Evolutionary conservation across 2,113 vertebrate species (phyloP).

Genomic region (Lichenostomus cassidix): DNA sequence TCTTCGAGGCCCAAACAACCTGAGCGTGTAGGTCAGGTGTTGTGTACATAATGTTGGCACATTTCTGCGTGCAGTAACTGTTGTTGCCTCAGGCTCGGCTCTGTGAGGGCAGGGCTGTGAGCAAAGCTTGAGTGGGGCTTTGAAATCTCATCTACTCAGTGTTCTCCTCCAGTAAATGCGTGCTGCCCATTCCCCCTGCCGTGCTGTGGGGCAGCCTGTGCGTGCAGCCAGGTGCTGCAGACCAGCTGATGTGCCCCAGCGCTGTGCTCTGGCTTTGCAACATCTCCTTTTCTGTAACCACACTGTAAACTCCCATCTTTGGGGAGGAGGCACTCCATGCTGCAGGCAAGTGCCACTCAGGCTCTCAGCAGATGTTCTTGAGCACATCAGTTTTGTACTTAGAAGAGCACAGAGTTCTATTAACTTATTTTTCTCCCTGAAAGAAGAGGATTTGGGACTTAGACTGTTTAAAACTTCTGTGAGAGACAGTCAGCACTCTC

Average conservation of each 20-base stretch:
- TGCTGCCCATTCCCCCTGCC: too few relatives aligned
- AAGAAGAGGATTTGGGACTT: neutral
- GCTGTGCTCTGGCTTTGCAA: neutral
- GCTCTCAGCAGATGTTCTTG: neutral
- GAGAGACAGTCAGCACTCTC: neutral
- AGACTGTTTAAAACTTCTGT: neutral
- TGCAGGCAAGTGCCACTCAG: neutral
- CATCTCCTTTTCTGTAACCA: neutral
- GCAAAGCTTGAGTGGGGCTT: neutral
- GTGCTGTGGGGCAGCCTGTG: neutral
- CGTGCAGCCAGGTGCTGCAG: neutral
- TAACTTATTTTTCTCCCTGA: neutral
- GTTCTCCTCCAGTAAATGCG: neutral
- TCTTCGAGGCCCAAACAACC: neutral
- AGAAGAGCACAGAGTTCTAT: neutral
- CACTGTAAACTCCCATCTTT: neutral
- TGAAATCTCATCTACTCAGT: neutral
- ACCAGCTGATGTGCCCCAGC: neutral
- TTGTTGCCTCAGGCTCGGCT: neutral
- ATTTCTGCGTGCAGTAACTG: neutral
- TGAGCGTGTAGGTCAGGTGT: neutral
- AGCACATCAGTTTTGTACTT: neutral
- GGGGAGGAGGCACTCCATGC: neutral
- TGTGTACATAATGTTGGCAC: neutral
- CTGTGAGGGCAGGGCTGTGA: neutral